Evolutionary conservation across 2,888 invertebrate species (phyloP), one percentile per base, ranked within the genome.

Genomic region (Synergus japonicus): DNA sequence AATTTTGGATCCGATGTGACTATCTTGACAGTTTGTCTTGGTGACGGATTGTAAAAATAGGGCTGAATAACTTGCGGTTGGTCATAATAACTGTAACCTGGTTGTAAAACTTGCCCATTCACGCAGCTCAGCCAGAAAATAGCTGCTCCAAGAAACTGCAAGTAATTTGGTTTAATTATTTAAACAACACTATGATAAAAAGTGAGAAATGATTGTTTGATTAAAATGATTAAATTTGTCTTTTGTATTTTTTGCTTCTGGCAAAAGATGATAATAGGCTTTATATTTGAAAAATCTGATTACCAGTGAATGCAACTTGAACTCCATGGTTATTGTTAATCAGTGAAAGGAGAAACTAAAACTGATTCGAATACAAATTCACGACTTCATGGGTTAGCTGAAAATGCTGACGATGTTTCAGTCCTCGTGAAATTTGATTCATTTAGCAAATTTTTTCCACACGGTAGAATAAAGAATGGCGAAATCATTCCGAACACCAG

Each of bases 301-400:
- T 73, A 73, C 73, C 54, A 73, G 54, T 54, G 37, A 54, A 73
- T 73, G 37, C 54, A 22, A 44, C 22, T 37, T 73, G 10, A 49
- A 73, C 2, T 54, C 29, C 73, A 73, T 73, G 54, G 73, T 54
- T 60, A 60, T 60, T 49, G 54, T 73, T 73, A 73, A 73, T 54
- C n/a, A 4, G 49, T 15, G n/a, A 37, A 73, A 37, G 49, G 49
- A 29, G 9, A n/a, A n/a, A n/a, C 49, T 49, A 15, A 37, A 29
- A 73, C 54, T 73, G 73, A 73, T 54, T 18, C 54, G 9, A 37
- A n/a, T 15, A 54, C n/a, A 54, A 73, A 54, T 73, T 54, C 29
- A 54, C 49, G 15, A 37, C 37, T 73, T 44, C 1, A n/a, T 37
- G 54, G 15, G 54, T 73, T 54, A 37, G 13, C 9, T 49, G 49